Evolutionary conservation across 2,113 vertebrate genomes (phyloP).

Genomic region (Chunga burmeisteri): DNA sequence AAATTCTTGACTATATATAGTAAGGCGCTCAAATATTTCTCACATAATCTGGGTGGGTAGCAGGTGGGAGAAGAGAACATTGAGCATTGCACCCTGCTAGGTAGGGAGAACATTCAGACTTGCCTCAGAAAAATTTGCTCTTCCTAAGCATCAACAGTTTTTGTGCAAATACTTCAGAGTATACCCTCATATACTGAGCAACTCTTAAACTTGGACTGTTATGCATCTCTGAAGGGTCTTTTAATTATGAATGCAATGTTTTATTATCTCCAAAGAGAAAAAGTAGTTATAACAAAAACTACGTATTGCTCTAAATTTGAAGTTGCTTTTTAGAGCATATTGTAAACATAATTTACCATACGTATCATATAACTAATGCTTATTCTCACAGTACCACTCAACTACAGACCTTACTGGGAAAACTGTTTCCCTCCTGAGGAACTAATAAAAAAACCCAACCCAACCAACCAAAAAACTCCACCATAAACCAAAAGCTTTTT

Average conservation of each 20-base stretch:
- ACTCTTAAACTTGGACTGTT: neutral
- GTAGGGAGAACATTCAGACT: neutral
- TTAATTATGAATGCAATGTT: neutral
- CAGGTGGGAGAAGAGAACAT: neutral
- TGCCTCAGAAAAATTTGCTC: neutral
- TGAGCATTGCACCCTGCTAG: neutral
- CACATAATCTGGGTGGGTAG: neutral
- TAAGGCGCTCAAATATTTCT: neutral
- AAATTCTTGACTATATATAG: constrained; percentile 23
- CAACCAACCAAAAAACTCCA: accelerated
- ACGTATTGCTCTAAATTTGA: neutral
- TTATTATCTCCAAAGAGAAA: neutral
- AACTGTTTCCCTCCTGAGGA: neutral
- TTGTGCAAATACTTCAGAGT: neutral
- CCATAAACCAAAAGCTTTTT: neutral
- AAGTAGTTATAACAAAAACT: neutral
- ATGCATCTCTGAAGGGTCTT: neutral
- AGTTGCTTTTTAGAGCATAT: neutral
- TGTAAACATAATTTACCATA: neutral
- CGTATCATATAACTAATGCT: neutral
- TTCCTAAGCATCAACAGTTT: neutral
- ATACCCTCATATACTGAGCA: neutral
- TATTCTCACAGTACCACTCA: neutral
- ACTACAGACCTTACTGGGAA: neutral
- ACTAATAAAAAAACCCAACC: neutral